Conservation (phyloP, 1,140 invertebrate genomes). For the Sipha flava region DNA sequence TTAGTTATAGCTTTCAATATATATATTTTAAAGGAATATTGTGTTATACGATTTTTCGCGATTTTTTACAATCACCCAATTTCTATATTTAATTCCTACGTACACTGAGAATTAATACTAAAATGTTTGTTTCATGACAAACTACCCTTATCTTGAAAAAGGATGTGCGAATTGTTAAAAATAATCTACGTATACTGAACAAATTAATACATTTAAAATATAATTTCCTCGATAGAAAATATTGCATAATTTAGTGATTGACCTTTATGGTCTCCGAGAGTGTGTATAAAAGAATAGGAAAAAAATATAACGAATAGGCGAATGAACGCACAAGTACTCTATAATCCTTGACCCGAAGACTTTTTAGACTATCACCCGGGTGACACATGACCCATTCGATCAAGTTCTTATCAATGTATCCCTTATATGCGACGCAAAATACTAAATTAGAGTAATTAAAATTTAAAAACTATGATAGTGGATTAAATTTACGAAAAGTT, state of each 20-base stretch:
- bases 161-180: too few relatives aligned
- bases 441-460: slow-evolving; percentile 23
- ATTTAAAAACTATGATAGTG: background rate
- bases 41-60: too few relatives aligned
- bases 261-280: background rate
- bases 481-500: background rate
- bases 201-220: background rate
- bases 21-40: too few relatives aligned
- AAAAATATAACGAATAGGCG: background rate
- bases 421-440: slow-evolving; percentile 14
- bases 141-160: too few relatives aligned
- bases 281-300: background rate
- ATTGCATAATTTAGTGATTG: slow-evolving; percentile 7
- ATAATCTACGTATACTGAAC: too few relatives aligned
- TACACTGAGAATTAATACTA: too few relatives aligned
- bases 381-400: slow-evolving; percentile 27
- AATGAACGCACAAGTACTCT: background rate
- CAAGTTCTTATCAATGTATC: slow-evolving; percentile 12
- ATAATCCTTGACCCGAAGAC: slow-evolving; percentile 23
- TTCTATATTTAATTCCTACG: too few relatives aligned
- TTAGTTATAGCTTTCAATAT: too few relatives aligned
- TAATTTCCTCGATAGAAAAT: background rate
- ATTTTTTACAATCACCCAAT: too few relatives aligned
- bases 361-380: slow-evolving; percentile 26
- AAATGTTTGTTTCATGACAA: too few relatives aligned